Base-by-base conservation (phyloP, 2,113 vertebrate genomes). In the Labrus mixtus region DNA sequence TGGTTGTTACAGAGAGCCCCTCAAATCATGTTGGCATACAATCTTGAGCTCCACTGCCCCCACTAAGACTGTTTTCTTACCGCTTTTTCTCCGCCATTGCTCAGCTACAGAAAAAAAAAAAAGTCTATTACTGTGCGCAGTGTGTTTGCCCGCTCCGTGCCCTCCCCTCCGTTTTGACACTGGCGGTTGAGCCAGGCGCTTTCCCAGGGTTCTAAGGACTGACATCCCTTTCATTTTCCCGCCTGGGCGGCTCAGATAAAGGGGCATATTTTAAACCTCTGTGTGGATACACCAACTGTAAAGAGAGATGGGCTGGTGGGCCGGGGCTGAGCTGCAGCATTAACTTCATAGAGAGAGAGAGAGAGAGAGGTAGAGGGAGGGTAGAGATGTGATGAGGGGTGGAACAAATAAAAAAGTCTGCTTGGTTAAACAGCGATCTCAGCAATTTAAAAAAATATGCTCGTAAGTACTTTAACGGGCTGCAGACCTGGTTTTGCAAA, bases 241-340 rank as follows among this genome's bases (percentile, higher is more conserved):
- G 91, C 89, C 92, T 93, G 92, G 90, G 86, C 87, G 69, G 83
- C 91, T 89, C 90, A 93, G 93, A 94, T 93, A 93, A 95, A 95
- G 91, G 89, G 85, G 82, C 89, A 90, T 91, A 92, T 94, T 94
- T 91, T 84, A 91, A 94, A 90, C 83, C 86, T 83, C 88, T 84
- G 89, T 87, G 90, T 86, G 90, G 88, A 91, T 86, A 90, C 89
- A 75, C 76, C 84, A 43, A 81, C 88, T 89, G 73, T 85, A 91
- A 90, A 91, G 76, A 87, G 78, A 90, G 87, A 89, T 37, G 71
- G 72, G 68, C 76, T 71, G 78, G 84, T 85, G 88, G 84, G 86
- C 85, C 33, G 23, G 69, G 82, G 72, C 86, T 16, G 74, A 82
- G 84, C 77, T 76, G 53, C 83, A 77, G 86, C 69, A 78, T 84